These are phyloP conservation scores for Zaprionus lineosus DNA, from an alignment of 2,888 invertebrate genomes.

Conservation along the genomic window DNA sequence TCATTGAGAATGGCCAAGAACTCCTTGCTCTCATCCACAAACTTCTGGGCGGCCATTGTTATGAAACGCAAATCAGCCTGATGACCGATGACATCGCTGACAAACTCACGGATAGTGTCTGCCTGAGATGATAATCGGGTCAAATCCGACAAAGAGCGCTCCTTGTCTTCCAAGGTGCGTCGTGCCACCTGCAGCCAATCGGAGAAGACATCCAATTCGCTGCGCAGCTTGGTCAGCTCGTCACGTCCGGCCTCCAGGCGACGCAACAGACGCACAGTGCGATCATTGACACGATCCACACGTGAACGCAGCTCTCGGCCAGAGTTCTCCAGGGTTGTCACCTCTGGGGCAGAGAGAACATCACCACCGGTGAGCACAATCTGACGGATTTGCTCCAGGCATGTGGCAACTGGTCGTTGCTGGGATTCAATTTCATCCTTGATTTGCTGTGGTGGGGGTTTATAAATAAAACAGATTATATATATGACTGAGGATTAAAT, in stretches of 20 bases:
- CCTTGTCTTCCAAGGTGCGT: slow-evolving; percentile 92
- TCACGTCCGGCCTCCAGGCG: slow-evolving; percentile 91
- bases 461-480: not conserved
- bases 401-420: slow-evolving; percentile 91
- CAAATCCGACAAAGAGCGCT: slow-evolving; percentile 90
- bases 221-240: slow-evolving; percentile 93
- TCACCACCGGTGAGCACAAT: slow-evolving; percentile 95
- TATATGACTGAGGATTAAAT: too few species aligned
- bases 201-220: slow-evolving; percentile 91
- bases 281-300: slow-evolving; percentile 91
- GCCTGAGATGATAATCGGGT: slow-evolving; percentile 88
- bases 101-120: slow-evolving; percentile 93
- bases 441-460: slow-evolving; percentile 86
- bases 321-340: slow-evolving; percentile 92
- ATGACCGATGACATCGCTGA: slow-evolving; percentile 96
- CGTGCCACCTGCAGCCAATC: slow-evolving; percentile 93
- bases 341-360: slow-evolving; percentile 95
- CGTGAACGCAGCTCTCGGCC: slow-evolving; percentile 92
- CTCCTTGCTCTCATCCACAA: slow-evolving; percentile 97
- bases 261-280: slow-evolving; percentile 90
- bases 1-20: slow-evolving; percentile 92
- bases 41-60: slow-evolving; percentile 97
- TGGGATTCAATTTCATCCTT: slow-evolving; percentile 95
- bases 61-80: slow-evolving; percentile 97
- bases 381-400: slow-evolving; percentile 94